Evolutionary conservation across 2,888 invertebrate species (phyloP), one percentile per base, ranked within the genome.

Genomic region (Thecophora atra): DNA sequence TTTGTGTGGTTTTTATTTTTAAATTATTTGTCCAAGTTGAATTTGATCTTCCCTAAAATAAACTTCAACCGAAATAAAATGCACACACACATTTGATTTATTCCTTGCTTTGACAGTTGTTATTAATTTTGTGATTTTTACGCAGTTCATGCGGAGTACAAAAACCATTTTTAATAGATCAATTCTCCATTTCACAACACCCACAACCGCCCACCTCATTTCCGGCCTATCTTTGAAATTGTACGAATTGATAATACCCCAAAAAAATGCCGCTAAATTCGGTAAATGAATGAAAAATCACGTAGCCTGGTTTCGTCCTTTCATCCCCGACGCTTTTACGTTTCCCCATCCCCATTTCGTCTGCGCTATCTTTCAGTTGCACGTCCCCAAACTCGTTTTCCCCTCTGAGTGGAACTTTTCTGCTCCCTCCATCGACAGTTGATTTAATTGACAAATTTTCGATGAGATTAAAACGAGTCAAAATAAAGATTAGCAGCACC

Each of bases 91-190:
- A 37, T 8, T 37, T 37, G 11, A 37, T 37, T 37, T 11, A 37
- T 37, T 37, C 37, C 11, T 8, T 37, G 13, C 21, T 21, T 44
- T 47, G 66, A 17, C 75, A 70, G 71, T 70, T 74, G 73, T 71
- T 74, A 74, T 63, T 69, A 68, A 58, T 62, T 67, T 51, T 58
- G 19, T 65, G 26, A 21, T 47, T 69, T 66, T 42, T 42, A 51
- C 63, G 70, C 74, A 74, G 76, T 75, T 76, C 73, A 73, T 74
- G n/a, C 75, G 66, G 24, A 24, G 28, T 58, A 15, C 21, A 5
- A n/a, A 47, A 11, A 15, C 8, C 17, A 47, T 47, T 6, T 5
- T 5, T 5, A n/a, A 19, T 11, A 13, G 17, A 72, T 72, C 26
- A 52, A 58, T 44, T 51, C 58, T 24, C 17, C 63, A 65, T 26